Conservation (phyloP, 1,140 invertebrate species). For the Micrasema longulum region DNA sequence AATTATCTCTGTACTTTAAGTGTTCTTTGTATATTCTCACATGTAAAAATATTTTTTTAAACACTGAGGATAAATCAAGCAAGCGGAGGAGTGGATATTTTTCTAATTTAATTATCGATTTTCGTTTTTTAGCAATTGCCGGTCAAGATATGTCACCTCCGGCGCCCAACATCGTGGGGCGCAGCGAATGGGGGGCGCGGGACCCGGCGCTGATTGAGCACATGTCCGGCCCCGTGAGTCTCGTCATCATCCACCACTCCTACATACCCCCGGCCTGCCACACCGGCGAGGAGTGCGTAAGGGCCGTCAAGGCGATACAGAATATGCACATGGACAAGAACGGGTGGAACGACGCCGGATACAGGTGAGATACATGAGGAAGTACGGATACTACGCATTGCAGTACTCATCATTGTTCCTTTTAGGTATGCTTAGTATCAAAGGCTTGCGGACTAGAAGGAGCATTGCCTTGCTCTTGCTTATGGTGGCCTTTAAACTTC, state of each 20-base stretch:
- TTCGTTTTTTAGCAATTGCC: neutral
- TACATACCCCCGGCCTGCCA: constrained; percentile 72
- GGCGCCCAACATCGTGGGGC: constrained; percentile 60
- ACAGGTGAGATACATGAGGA: constrained; percentile 62
- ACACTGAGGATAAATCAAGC: too few species aligned
- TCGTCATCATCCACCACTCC: constrained; percentile 84
- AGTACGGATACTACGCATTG: neutral
- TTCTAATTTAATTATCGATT: too few species aligned
- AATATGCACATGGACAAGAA: constrained; percentile 70
- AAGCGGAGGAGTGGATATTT: too few species aligned
- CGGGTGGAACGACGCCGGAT: constrained; percentile 79
- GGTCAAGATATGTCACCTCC: neutral
- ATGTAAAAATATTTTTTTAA: too few species aligned
- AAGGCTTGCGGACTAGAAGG: too few species aligned
- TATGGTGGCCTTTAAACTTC: too few species aligned
- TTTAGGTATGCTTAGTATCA: too few species aligned
- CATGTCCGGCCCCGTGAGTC: constrained; percentile 74
- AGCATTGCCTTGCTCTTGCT: too few species aligned
- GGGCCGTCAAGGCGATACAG: constrained; percentile 71
- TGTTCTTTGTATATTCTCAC: too few species aligned
- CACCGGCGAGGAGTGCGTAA: constrained; percentile 64
- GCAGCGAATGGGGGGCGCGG: constrained; percentile 74
- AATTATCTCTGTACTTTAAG: too few species aligned
- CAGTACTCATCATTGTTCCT: too few species aligned
- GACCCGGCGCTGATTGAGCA: constrained; percentile 62